Conservation (phyloP, 2,888 invertebrate species). For the Cancer borealis region DNA sequence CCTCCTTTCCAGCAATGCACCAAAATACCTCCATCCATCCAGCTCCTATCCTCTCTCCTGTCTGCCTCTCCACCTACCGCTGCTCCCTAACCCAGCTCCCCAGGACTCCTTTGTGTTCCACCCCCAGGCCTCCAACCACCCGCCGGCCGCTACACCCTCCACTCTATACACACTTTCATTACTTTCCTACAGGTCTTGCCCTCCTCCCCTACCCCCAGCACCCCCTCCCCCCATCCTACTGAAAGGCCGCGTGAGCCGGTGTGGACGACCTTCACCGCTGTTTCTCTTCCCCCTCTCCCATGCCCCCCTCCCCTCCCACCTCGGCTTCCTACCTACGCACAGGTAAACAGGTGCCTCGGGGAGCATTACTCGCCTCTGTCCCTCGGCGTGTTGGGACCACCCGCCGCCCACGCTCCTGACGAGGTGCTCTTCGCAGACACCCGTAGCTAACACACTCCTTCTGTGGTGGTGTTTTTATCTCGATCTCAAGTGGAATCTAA, state of each 20-base stretch:
- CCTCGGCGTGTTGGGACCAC: background rate
- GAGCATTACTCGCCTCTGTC: slow-evolving; percentile 22
- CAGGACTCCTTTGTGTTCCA: background rate
- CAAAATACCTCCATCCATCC: background rate
- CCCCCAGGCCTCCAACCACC: slow-evolving; percentile 23
- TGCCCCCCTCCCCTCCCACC: background rate
- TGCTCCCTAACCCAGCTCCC: background rate
- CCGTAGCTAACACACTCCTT: background rate
- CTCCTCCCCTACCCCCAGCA: background rate
- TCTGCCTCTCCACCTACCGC: background rate
- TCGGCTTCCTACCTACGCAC: slow-evolving; percentile 33
- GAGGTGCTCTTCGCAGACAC: background rate
- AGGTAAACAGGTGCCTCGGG: slow-evolving; percentile 42
- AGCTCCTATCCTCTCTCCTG: background rate
- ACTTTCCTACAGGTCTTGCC: background rate
- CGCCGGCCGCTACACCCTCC: background rate
- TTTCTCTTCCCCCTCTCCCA: background rate
- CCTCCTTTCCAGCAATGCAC: background rate
- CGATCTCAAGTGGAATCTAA: background rate
- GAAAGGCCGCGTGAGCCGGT: background rate
- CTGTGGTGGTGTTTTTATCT: background rate
- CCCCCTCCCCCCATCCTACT: background rate
- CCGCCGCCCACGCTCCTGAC: background rate
- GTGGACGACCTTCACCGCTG: slow-evolving; percentile 23
- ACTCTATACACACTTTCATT: slow-evolving; percentile 43